Percentiles rank a stretch among this genome's conserved stretches.
Conservation (phyloP, 2,888 invertebrate genomes). For the Drosophila vallismaia region DNA sequence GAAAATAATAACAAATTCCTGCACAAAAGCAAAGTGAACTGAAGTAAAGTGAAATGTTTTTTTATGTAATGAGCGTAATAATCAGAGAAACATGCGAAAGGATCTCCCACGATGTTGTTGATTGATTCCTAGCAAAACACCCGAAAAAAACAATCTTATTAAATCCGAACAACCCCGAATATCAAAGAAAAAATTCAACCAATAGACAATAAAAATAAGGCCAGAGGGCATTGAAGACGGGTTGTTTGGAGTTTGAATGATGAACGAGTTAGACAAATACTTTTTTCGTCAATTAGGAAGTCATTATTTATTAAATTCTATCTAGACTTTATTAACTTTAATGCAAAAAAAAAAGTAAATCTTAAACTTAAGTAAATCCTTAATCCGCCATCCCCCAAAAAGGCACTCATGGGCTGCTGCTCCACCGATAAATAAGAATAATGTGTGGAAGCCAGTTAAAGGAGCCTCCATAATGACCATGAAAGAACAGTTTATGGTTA, state of each 20-base stretch:
- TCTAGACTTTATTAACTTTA: conserved; percentile 1
- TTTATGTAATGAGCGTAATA: conserved; percentile 76
- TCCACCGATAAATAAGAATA: conserved; percentile 70
- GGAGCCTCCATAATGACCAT: conserved; percentile 64
- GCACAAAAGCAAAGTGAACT: conserved; percentile 45
- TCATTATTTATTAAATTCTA: conserved; percentile 2
- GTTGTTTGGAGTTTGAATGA: conserved; percentile 1
- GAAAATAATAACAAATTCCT: conserved; percentile 73
- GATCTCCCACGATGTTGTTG: conserved; percentile 33
- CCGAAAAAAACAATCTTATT: conserved; percentile 23
- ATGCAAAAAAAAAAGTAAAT: not conserved
- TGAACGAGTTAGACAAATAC: not conserved
- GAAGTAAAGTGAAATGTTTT: conserved; percentile 61
- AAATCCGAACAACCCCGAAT: conserved; percentile 22
- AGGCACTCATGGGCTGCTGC: conserved; percentile 48
- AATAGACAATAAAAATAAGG: conserved; percentile 26
- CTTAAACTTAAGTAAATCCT: not conserved
- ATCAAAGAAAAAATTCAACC: conserved; percentile 27
- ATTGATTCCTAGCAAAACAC: conserved; percentile 23
- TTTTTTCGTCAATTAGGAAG: conserved; percentile 25
- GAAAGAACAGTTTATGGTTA: conserved; percentile 73
- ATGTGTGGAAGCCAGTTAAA: conserved; percentile 51
- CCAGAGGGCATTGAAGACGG: conserved; percentile 1
- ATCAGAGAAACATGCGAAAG: conserved; percentile 54
- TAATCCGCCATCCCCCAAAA: not conserved